Evolutionary conservation across 2,113 vertebrate genomes (phyloP).

Genomic region (Perccottus glenii): DNA sequence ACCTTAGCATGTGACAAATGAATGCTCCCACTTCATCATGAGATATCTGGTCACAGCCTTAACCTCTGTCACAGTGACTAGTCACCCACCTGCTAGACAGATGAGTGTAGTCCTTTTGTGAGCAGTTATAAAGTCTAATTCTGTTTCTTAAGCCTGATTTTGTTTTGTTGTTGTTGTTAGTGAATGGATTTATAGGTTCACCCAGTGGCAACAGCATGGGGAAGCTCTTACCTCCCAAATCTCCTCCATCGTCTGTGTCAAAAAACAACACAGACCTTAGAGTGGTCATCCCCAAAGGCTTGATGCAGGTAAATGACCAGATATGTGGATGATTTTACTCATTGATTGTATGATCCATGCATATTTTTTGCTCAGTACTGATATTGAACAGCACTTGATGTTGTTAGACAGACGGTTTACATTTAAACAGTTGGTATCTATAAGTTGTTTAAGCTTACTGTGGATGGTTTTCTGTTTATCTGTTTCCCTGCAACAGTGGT

Average conservation of each 20-base stretch:
- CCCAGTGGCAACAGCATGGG: conserved; percentile 82
- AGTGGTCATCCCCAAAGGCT: conserved; percentile 94
- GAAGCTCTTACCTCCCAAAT: conserved; percentile 88
- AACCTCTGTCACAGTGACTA: too few relatives aligned
- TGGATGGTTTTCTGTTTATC: conserved; percentile 12
- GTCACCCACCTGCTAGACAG: too few relatives aligned
- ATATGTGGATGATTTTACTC: too few relatives aligned
- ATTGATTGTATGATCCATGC: too few relatives aligned
- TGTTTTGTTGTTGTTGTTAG: conserved; percentile 68
- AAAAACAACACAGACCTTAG: conserved; percentile 90
- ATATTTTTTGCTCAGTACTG: too few relatives aligned
- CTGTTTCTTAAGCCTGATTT: neutral
- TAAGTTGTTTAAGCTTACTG: too few relatives aligned
- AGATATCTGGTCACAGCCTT: too few relatives aligned
- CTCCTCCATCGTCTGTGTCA: conserved; percentile 83
- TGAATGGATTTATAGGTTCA: conserved; percentile 87
- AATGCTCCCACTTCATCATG: too few relatives aligned
- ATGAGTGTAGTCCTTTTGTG: too few relatives aligned
- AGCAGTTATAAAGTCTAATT: neutral
- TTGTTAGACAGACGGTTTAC: too few relatives aligned
- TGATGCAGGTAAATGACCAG: conserved; percentile 76
- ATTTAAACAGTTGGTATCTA: neutral
- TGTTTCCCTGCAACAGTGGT: conserved; percentile 19
- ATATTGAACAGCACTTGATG: too few relatives aligned
- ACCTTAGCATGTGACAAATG: conserved; percentile 1